These are phyloP conservation scores for Microcebus murinus DNA, from an alignment of 2,113 vertebrate species.

Conservation along the genomic window DNA sequence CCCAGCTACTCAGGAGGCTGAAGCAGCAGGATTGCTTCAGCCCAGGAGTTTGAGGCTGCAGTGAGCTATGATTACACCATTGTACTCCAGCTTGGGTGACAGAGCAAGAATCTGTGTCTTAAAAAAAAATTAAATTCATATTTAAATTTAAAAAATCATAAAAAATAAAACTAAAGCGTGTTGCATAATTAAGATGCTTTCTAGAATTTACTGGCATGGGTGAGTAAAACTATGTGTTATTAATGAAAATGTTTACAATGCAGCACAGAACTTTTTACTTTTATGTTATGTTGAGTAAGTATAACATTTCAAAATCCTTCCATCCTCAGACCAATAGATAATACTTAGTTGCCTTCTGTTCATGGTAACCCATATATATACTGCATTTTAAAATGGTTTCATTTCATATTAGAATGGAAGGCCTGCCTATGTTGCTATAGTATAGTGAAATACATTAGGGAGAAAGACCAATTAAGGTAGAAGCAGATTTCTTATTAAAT, in stretches of 20 bases:
- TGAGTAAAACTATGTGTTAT: conserved; percentile 35
- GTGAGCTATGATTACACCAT: too few species aligned
- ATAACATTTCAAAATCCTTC: conserved; percentile 57
- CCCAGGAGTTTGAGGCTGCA: too few species aligned
- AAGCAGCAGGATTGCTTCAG: too few species aligned
- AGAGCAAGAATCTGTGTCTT: too few species aligned
- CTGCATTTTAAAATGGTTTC: conserved; percentile 58
- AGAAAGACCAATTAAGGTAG: conserved; percentile 70
- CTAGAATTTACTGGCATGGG: not conserved
- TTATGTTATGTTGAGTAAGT: conserved; percentile 3
- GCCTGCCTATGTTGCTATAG: not conserved
- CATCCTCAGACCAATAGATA: conserved; percentile 29
- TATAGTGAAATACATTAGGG: conserved; percentile 51
- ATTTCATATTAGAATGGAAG: conserved; percentile 50
- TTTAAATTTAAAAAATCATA: too few species aligned
- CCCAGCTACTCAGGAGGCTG: too few species aligned
- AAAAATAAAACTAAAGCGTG: not conserved
- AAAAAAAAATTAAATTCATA: too few species aligned
- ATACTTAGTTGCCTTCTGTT: conserved; percentile 24
- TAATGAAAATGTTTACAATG: conserved; percentile 52
- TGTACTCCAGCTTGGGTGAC: too few species aligned
- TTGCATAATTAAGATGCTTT: conserved; percentile 36
- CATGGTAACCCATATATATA: conserved; percentile 28
- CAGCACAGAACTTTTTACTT: conserved; percentile 33
- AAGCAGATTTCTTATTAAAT: conserved; percentile 66